Base-by-base conservation (phyloP, 2,113 vertebrate genomes). In the Balaeniceps rex region DNA sequence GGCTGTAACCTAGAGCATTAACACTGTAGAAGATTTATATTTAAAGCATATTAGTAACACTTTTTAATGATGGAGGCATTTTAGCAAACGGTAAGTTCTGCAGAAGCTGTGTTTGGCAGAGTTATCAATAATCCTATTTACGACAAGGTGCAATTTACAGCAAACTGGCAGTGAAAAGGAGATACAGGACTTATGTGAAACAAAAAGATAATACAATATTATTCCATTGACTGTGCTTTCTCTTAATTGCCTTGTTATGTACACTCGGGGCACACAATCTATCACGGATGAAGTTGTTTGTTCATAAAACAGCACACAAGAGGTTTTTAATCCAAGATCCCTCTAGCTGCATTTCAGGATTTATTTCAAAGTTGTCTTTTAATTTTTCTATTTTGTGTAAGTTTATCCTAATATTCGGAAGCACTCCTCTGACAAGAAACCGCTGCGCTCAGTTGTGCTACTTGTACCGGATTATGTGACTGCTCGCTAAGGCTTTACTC, bases 191-290 rank as follows among this genome's bases (percentile, higher is more conserved):
- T 97, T 94, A 94, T 0, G 75, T 83, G 97, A 97, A 97, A 97
- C 89, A 97, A 96, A 97, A 94, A 94, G 93, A 95, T 94, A 96
- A 94, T 80, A 83, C 78, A 96, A 55, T 87, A 83, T 90, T 87
- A 89, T 91, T 85, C 79, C 91, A 95, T 57, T 89, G 81, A 94
- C 95, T 91, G 68, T 87, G 87, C 84, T 70, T 95, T 89, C 82
- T 65, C 83, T 85, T 96, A 96, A 96, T 97, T 96, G 88, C 95
- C 94, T 97, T 96, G 94, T 95, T 95, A 91, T 83, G 89, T 87
- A 94, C 1, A 40, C 95, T 91, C 5, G 29, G 92, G 95, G 96
- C 94, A 80, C 81, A 57, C 87, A 88, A 88, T 95, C 97, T 82
- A 92, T 92, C 83, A 82, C 0, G 70, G 94, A 80, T 95, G 92